Conservation (phyloP, 1,140 invertebrate species). For the Aphaenogaster floridana region DNA sequence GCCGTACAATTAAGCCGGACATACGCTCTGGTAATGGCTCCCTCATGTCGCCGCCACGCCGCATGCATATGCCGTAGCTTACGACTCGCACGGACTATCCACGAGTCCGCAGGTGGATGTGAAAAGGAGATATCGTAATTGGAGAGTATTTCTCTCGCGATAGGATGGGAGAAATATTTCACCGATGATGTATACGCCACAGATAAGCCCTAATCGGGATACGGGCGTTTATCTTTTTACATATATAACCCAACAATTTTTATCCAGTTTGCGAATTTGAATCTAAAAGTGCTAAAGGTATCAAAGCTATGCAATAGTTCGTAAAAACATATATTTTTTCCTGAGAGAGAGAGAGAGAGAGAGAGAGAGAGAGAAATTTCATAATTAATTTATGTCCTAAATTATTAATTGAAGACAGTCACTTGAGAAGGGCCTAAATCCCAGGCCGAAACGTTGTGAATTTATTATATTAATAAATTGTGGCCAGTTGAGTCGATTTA, state of each 20-base stretch:
- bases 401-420: too few species aligned
- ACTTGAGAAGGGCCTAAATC: too few species aligned
- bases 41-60: conserved; percentile 42
- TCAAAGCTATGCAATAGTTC: not conserved
- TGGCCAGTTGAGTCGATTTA: too few species aligned
- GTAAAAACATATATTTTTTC: not conserved
- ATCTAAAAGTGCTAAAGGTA: not conserved
- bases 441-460: too few species aligned
- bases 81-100: conserved; percentile 38
- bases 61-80: conserved; percentile 45
- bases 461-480: too few species aligned
- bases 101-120: conserved; percentile 60
- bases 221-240: not conserved
- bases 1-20: conserved; percentile 65
- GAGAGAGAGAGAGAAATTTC: too few species aligned
- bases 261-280: not conserved
- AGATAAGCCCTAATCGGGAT: conserved; percentile 8
- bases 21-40: conserved; percentile 59
- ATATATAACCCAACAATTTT: not conserved
- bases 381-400: too few species aligned
- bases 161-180: conserved; percentile 50
- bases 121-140: conserved; percentile 75
- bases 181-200: not conserved
- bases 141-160: conserved; percentile 65
- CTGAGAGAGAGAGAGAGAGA: not conserved